Evolutionary conservation across 1,140 invertebrate species (phyloP).

Genomic region (Ostrea edulis): DNA sequence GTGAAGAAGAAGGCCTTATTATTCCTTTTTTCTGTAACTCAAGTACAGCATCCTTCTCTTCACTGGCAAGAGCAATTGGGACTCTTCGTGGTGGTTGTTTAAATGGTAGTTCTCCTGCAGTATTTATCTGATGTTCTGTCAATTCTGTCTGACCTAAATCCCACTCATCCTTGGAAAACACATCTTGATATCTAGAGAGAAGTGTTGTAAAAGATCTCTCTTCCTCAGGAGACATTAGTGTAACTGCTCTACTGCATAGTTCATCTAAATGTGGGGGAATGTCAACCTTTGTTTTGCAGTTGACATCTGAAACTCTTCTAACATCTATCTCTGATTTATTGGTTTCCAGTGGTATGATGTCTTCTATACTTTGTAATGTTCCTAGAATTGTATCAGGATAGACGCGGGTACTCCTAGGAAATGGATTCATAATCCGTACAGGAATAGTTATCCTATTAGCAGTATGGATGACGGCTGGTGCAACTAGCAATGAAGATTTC

Average conservation of each 20-base stretch:
- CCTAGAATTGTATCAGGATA: not conserved
- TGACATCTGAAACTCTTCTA: not conserved
- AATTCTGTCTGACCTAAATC: not conserved
- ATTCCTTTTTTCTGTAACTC: slow-evolving; percentile 39
- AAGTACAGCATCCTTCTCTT: slow-evolving; percentile 36
- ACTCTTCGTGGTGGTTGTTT: slow-evolving; percentile 41
- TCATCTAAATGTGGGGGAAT: not conserved
- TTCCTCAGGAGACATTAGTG: not conserved
- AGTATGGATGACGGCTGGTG: not conserved
- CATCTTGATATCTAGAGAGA: not conserved
- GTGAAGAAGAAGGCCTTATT: slow-evolving; percentile 64
- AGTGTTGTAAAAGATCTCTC: not conserved
- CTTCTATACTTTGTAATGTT: not conserved
- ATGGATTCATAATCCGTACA: not conserved
- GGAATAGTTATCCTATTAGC: not conserved
- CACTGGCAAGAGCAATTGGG: slow-evolving; percentile 30
- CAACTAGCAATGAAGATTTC: slow-evolving; percentile 53
- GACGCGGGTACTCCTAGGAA: not conserved
- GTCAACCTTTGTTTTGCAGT: not conserved
- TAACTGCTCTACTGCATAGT: not conserved
- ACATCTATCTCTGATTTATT: not conserved
- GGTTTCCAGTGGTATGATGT: not conserved
- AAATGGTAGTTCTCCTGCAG: slow-evolving; percentile 5
- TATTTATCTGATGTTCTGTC: slow-evolving; percentile 9
- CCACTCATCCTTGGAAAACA: not conserved